Conservation (phyloP, 1,140 invertebrate genomes). For the Listronotus oregonensis region DNA sequence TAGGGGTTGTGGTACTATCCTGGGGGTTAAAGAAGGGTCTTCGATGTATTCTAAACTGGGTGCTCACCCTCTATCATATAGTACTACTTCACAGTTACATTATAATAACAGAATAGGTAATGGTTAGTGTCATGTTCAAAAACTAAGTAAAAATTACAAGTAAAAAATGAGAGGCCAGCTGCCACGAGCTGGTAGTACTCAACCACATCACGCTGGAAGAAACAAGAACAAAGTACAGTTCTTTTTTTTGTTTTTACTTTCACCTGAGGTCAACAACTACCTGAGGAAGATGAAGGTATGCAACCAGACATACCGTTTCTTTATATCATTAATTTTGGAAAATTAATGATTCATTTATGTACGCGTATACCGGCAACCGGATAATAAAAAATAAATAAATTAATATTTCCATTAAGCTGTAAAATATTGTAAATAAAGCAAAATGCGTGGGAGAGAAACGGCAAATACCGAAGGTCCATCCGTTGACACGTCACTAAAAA, state of each 20-base stretch:
- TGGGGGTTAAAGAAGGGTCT: conserved; percentile 72
- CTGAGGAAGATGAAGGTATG: conserved; percentile 6
- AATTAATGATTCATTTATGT: no score
- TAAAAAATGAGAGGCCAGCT: not conserved
- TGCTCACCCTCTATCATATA: conserved; percentile 59
- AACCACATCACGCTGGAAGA: conserved; percentile 16
- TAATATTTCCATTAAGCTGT: not conserved
- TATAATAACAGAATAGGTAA: not conserved
- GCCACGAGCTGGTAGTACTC: conserved; percentile 7
- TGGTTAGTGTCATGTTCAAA: no score
- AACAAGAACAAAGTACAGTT: conserved; percentile 30
- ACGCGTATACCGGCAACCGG: no score
- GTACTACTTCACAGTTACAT: not conserved
- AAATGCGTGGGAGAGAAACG: not conserved
- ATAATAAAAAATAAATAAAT: no score
- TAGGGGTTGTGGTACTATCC: conserved; percentile 70
- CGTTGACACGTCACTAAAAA: conserved; percentile 7
- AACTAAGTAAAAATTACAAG: no score
- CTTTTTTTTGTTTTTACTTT: conserved; percentile 30
- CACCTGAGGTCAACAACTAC: conserved; percentile 15
- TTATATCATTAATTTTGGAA: no score
- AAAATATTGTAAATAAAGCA: not conserved
- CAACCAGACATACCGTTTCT: conserved; percentile 19
- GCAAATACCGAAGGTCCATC: not conserved
- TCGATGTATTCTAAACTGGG: conserved; percentile 75